Evolutionary conservation across 1,140 invertebrate genomes (phyloP).

Genomic region (Phenacoccus solenopsis): DNA sequence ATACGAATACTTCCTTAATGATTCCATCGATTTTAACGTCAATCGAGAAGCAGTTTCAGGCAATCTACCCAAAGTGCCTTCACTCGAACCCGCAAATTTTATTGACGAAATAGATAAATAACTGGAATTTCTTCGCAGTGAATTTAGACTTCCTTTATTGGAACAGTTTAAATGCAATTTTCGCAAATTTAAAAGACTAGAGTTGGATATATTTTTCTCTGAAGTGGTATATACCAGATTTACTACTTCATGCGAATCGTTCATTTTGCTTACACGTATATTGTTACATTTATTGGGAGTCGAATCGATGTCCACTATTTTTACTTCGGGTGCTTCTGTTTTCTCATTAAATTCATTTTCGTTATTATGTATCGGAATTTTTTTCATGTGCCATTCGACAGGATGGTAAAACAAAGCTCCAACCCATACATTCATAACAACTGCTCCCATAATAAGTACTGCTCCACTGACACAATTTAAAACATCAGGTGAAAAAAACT

Average conservation of each 20-base stretch:
- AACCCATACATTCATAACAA: slow-evolving; percentile 69
- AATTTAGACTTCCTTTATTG: background rate
- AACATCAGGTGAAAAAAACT: background rate
- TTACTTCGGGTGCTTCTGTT: background rate
- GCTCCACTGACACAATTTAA: slow-evolving; percentile 45
- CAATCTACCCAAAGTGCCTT: background rate
- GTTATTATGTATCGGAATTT: slow-evolving; percentile 34
- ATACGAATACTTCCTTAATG: background rate
- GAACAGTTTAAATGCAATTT: background rate
- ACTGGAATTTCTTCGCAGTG: background rate
- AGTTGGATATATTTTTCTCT: background rate
- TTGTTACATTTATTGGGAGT: background rate
- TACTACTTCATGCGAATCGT: background rate
- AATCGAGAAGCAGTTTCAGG: background rate
- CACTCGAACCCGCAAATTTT: background rate
- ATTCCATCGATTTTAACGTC: background rate
- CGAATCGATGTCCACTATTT: background rate
- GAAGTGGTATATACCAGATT: background rate
- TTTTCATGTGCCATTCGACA: slow-evolving; percentile 62
- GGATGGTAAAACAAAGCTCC: slow-evolving; percentile 71
- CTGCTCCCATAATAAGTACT: slow-evolving; percentile 65
- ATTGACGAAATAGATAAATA: background rate
- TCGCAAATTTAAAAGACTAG: background rate
- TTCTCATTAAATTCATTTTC: background rate
- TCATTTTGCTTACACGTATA: background rate